Evolutionary conservation across 2,888 invertebrate genomes (phyloP), one percentile per base, ranked within the genome.

Genomic region (Drosophila nr. perissopoda): DNA sequence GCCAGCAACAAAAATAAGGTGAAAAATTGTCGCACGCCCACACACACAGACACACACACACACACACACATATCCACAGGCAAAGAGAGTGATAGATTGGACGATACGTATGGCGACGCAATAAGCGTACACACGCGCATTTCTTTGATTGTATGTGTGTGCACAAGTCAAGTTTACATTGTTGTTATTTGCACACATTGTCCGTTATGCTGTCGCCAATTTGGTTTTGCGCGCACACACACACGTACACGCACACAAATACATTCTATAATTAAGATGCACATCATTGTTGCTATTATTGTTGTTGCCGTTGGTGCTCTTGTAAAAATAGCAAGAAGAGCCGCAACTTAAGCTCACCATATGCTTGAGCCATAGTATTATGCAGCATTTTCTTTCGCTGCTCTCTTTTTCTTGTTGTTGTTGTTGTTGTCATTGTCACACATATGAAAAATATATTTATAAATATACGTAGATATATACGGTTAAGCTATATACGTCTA

Each of bases 41-140:
- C 70, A 56, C 56, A 60, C 38, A 58, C 29, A 27, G 27, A 10
- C 10, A 33, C n/a, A 61, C 34, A 27, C 45, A 21, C 21, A 21
- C 21, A 21, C 21, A 16, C 13, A 31, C 27, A 65, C 7, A 53
- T 25, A 11, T 31, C 18, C 18, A 34, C 33, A 16, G 38, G n/a
- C 45, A 8, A 34, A 10, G 38, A 5, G 25, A 36, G 36, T 6
- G 38, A 42, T 49, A 21, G 45, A 45, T 45, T 25, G 56, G 54
- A 33, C 48, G 63, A 18, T 40, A 60, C 65, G 61, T 59, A 68
- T 69, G 72, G 79, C 88, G 73, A 82, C 86, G 88, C 88, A 85
- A 83, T 85, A 83, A 66, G 67, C 67, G 31, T 52, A 29, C 56
- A 52, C 40, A 71, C 59, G 60, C n/a, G n/a, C 18, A 13, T 45